Percentiles rank a stretch among this genome's conserved stretches.
Conservation (phyloP, 2,113 vertebrate genomes). For the Pluvianellus socialis region DNA sequence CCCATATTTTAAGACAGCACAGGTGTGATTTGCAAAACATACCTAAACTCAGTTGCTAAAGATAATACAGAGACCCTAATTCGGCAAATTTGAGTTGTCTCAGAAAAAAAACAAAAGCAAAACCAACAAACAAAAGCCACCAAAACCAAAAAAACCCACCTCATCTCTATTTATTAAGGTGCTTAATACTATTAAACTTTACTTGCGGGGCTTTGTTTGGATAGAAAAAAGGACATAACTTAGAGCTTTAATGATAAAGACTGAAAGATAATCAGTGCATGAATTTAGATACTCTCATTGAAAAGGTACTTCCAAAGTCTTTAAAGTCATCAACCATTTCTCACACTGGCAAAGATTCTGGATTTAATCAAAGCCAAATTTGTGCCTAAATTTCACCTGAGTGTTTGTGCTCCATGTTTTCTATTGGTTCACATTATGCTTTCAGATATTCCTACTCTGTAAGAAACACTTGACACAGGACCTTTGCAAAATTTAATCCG, state of each 20-base stretch:
- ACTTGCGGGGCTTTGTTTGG: background rate
- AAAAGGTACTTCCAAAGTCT: background rate
- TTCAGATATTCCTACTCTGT: background rate
- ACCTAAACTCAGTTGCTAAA: background rate
- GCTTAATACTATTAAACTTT: background rate
- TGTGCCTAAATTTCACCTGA: background rate
- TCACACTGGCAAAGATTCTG: background rate
- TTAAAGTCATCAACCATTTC: background rate
- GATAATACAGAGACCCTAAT: background rate
- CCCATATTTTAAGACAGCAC: background rate
- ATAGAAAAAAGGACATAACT: background rate
- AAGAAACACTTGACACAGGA: background rate
- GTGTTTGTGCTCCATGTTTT: background rate
- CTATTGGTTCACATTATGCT: background rate
- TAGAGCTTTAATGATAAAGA: background rate
- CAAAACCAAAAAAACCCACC: too few species aligned
- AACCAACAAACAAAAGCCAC: background rate
- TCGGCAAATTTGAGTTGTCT: background rate
- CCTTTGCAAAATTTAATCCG: background rate
- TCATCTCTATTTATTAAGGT: background rate
- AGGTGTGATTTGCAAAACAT: background rate
- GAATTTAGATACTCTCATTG: background rate
- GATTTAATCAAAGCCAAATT: background rate
- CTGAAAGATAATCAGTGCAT: background rate
- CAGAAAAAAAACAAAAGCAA: background rate